A percentile compares a stretch with the other conserved stretches of the same genome.
Evolutionary conservation across 2,888 invertebrate genomes (phyloP).

Genomic region (Hetaerina titia): DNA sequence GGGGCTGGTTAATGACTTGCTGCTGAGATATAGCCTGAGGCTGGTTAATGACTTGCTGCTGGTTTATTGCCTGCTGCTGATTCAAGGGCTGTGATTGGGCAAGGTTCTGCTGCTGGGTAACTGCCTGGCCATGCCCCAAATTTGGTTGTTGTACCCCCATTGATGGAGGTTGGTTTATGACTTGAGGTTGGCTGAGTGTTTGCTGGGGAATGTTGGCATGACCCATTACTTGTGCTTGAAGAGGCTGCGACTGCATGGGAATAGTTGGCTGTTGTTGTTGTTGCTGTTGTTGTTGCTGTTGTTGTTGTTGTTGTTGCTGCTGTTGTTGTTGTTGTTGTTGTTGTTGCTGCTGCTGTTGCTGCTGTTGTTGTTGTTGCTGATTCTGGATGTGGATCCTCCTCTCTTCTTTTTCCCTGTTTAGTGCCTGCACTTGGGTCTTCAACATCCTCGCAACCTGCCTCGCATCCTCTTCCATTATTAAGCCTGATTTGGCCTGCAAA

Average conservation of each 20-base stretch:
- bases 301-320: slow-evolving; percentile 75
- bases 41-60: neutral
- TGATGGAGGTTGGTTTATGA: slow-evolving; percentile 32
- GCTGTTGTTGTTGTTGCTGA: slow-evolving; percentile 74
- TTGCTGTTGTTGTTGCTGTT: slow-evolving; percentile 75
- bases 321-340: slow-evolving; percentile 76
- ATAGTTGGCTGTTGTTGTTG: slow-evolving; percentile 75
- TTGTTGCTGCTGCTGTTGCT: slow-evolving; percentile 75
- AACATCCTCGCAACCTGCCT: slow-evolving; percentile 94
- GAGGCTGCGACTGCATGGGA: slow-evolving; percentile 75
- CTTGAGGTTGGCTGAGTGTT: slow-evolving; percentile 8
- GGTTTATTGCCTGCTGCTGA: neutral
- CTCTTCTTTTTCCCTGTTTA: slow-evolving; percentile 83
- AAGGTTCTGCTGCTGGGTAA: neutral
- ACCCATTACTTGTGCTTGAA: slow-evolving; percentile 73
- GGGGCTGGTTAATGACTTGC: slow-evolving; percentile 4
- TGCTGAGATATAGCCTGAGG: neutral
- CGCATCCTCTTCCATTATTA: slow-evolving; percentile 97
- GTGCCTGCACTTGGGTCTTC: slow-evolving; percentile 90
- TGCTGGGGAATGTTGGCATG: slow-evolving; percentile 37
- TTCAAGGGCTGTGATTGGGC: neutral
- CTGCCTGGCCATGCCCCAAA: slow-evolving; percentile 4
- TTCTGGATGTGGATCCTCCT: slow-evolving; percentile 71
- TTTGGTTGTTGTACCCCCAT: neutral
- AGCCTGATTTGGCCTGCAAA: slow-evolving; percentile 89